Conservation (phyloP, 64 coral and sea anemone genomes). For the Acropora yongei region DNA sequence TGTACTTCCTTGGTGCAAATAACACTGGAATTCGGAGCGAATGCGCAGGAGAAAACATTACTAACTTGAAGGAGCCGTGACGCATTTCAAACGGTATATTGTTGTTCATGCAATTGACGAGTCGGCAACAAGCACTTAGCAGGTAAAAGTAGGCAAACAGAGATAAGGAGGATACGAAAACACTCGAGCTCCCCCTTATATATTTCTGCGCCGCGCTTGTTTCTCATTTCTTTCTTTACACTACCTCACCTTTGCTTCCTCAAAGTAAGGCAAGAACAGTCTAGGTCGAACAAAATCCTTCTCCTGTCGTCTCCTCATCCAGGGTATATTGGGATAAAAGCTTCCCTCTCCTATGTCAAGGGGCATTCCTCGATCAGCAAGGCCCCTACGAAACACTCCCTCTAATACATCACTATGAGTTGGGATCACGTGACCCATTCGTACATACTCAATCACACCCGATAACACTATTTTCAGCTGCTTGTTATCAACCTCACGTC, state of each 20-base stretch:
- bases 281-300: conserved; percentile 87
- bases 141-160: too few species aligned
- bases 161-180: too few species aligned
- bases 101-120: too few species aligned
- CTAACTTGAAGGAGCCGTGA: too few species aligned
- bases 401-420: conserved; percentile 72
- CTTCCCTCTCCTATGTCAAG: conserved; percentile 92
- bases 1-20: too few species aligned
- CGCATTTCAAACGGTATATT: too few species aligned
- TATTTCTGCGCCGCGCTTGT: too few species aligned
- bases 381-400: conserved; percentile 72
- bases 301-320: conserved; percentile 86
- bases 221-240: not conserved
- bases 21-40: too few species aligned
- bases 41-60: too few species aligned
- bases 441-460: conserved; percentile 80
- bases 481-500: conserved; percentile 82
- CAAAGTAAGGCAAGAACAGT: conserved; percentile 84
- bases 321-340: conserved; percentile 85
- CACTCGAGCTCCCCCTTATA: too few species aligned
- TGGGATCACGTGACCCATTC: conserved; percentile 89
- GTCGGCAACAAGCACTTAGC: too few species aligned
- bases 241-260: conserved; percentile 86
- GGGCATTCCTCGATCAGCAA: conserved; percentile 84
- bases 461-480: conserved; percentile 71